Percentiles rank a stretch among this genome's conserved stretches.
Conservation (phyloP, 2,888 invertebrate genomes). For the Trissolcus brochymenae region DNA sequence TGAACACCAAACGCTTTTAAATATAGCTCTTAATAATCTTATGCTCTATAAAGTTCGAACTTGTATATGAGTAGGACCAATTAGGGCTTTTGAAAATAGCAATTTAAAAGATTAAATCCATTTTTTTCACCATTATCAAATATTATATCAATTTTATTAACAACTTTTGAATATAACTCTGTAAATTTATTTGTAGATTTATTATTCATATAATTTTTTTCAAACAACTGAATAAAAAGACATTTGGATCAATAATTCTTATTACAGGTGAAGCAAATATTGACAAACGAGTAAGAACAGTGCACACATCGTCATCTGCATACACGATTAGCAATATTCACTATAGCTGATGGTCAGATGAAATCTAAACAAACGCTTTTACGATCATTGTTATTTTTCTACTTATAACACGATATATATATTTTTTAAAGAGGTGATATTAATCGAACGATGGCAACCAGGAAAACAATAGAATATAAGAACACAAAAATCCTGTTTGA, state of each 20-base stretch:
- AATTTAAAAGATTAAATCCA: conserved; percentile 24
- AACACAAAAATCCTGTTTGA: conserved; percentile 42
- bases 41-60: too few relatives aligned
- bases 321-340: neutral
- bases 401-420: neutral
- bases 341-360: neutral
- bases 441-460: conserved; percentile 8
- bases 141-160: too few relatives aligned
- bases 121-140: too few relatives aligned
- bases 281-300: too few relatives aligned
- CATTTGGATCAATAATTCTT: too few relatives aligned
- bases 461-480: conserved; percentile 35
- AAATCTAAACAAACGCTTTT: neutral
- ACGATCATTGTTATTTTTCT: neutral
- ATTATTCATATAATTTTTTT: conserved; percentile 1
- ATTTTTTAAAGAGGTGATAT: conserved; percentile 8
- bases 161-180: too few relatives aligned
- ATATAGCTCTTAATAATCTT: conserved; percentile 23
- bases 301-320: neutral
- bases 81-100: conserved; percentile 26
- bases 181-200: neutral
- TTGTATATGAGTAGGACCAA: conserved; percentile 13
- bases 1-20: conserved; percentile 37
- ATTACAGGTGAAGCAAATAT: too few relatives aligned
- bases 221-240: neutral